Evolutionary conservation across 2,113 vertebrate genomes (phyloP).

Genomic region (Taurulus bubalis): DNA sequence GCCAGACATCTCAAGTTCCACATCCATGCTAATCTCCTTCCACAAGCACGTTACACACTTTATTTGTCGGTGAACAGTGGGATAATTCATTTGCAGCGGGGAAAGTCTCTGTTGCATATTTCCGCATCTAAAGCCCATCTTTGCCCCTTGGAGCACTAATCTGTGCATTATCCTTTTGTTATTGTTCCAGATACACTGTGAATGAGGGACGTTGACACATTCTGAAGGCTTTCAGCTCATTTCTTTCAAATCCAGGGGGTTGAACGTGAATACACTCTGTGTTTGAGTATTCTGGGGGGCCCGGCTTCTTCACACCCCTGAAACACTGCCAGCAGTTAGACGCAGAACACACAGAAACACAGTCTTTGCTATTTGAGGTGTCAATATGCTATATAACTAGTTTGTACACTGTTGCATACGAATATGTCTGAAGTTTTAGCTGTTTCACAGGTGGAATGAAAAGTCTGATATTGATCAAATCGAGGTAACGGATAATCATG

Average conservation of each 20-base stretch:
- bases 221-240: conserved; percentile 72
- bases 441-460: neutral
- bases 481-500: neutral
- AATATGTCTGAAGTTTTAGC: neutral
- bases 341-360: conserved; percentile 16
- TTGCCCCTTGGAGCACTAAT: conserved; percentile 75
- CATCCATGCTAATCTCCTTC: conserved; percentile 76
- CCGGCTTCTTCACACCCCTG: conserved; percentile 22
- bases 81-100: conserved; percentile 77
- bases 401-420: neutral
- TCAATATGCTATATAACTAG: neutral
- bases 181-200: conserved; percentile 73
- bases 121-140: conserved; percentile 77
- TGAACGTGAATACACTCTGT: conserved; percentile 66
- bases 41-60: conserved; percentile 63
- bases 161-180: conserved; percentile 80
- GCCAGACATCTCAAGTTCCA: conserved; percentile 76
- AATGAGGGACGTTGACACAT: conserved; percentile 74
- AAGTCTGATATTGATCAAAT: neutral
- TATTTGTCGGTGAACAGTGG: conserved; percentile 73
- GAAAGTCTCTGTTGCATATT: conserved; percentile 76
- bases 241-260: conserved; percentile 70
- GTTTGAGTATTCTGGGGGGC: conserved; percentile 59
- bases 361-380: neutral
- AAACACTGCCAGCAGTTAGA: conserved; percentile 34